phyloP scores from a whole-genome alignment of 1,140 invertebrate genomes.

The Drosophila lacteicornis region DNA sequence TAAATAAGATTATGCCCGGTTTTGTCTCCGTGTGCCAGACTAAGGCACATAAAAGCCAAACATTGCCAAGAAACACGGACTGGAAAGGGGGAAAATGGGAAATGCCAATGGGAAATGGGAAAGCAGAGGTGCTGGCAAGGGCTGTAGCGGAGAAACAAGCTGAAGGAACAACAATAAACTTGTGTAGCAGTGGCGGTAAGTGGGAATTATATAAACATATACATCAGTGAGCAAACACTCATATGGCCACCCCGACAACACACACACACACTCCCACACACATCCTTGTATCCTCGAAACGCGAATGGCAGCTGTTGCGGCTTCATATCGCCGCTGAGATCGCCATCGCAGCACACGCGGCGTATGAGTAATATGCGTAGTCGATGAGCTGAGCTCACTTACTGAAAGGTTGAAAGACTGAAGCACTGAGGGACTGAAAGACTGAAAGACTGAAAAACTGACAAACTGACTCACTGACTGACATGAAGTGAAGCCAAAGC shows the following conservation, averaged over 20 bases:
- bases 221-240: slow-evolving; percentile 63
- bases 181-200: slow-evolving; percentile 67
- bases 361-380: slow-evolving; percentile 48
- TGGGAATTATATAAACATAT: slow-evolving; percentile 82
- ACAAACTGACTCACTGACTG: background rate
- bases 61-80: slow-evolving; percentile 49
- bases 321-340: slow-evolving; percentile 45
- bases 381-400: slow-evolving; percentile 22
- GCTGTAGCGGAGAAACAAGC: slow-evolving; percentile 3
- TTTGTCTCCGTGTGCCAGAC: slow-evolving; percentile 8
- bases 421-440: background rate
- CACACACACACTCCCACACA: slow-evolving; percentile 7
- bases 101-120: slow-evolving; percentile 12
- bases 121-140: background rate
- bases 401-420: background rate
- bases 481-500: slow-evolving; percentile 10
- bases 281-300: background rate
- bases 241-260: background rate
- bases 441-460: background rate
- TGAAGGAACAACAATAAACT: slow-evolving; percentile 63
- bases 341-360: slow-evolving; percentile 28
- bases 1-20: background rate
- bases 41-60: slow-evolving; percentile 70
- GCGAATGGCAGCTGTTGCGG: slow-evolving; percentile 57
- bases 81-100: slow-evolving; percentile 2